Evolutionary conservation across 2,888 invertebrate genomes (phyloP), one percentile per base, ranked within the genome.

Genomic region (Volucella inanis): DNA sequence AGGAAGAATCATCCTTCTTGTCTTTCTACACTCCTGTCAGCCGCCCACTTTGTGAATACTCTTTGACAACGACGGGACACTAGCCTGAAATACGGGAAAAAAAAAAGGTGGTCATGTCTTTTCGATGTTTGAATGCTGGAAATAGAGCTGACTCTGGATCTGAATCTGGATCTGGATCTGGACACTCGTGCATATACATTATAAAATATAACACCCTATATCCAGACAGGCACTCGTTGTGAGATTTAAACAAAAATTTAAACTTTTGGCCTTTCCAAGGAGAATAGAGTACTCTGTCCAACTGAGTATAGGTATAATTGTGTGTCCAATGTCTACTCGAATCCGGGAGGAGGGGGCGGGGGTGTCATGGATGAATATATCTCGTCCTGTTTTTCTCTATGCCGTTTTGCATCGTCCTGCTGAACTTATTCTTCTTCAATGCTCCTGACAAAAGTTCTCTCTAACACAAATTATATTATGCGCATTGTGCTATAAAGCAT

Each of bases 401-500:
- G 55, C 0, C 12, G 45, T 45, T 10, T 31, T 61, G 43, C 12
- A 43, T 50, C n/a, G n/a, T n/a, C 14, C 52, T 54, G 45, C 45
- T 45, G 31, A 61, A 43, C 43, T 61, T 45, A 61, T 45, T 61
- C 49, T 39, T 49, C 22, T 64, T 47, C 59, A 31, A 67, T 70
- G 68, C 68, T 68, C 55, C 59, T 64, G 74, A 79, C 64, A 79
- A 75, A 75, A 79, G 59, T 79, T 74, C 70, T 31, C 31, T 31
- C 31, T 61, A 71, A 84, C 70, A 61, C 79, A 80, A 79, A 84
- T 84, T 80, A 76, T 71, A 84, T 84, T 80, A 84, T 84, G 71
- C 71, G 79, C 67, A 84, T 71, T 79, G 75, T 80, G 49, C 80
- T 75, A 61, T 70, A 47, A 75, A 84, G 75, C 64, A 70, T 75